phyloP scores from a whole-genome alignment of 2,113 vertebrate genomes.

The Phycodurus eques region DNA sequence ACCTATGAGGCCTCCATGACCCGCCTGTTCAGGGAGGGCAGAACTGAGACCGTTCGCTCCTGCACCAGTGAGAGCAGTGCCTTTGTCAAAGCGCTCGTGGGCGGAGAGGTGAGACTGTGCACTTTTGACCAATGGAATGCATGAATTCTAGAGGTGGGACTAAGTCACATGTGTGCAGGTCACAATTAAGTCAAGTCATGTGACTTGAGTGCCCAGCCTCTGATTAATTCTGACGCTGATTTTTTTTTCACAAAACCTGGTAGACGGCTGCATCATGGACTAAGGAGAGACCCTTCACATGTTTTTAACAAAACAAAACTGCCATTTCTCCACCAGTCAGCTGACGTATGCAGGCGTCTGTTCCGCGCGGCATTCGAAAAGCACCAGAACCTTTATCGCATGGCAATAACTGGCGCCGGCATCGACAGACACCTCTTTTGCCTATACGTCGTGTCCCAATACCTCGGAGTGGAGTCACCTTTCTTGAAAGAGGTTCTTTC shows the following conservation, averaged over 20 bases:
- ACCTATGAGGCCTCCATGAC: constrained; percentile 88
- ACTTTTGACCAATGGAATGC: not conserved
- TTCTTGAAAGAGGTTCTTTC: constrained; percentile 77
- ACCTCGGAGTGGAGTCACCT: constrained; percentile 77
- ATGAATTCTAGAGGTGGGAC: not conserved
- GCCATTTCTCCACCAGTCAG: constrained; percentile 55
- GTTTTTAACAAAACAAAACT: not conserved
- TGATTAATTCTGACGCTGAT: too few relatives aligned
- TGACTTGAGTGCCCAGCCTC: too few relatives aligned
- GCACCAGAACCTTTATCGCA: constrained; percentile 80
- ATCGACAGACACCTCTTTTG: constrained; percentile 86
- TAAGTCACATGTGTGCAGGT: not conserved
- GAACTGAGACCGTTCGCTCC: constrained; percentile 84
- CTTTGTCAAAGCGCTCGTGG: constrained; percentile 78
- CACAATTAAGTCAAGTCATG: too few relatives aligned
- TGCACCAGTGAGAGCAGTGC: constrained; percentile 77
- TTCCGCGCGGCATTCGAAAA: constrained; percentile 77
- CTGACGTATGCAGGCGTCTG: constrained; percentile 73
- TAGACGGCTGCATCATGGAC: not conserved
- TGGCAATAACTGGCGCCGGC: constrained; percentile 81
- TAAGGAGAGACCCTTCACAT: not conserved
- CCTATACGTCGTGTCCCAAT: constrained; percentile 82
- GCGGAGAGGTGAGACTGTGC: constrained; percentile 60
- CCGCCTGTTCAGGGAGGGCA: constrained; percentile 83
- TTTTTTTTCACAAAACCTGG: too few relatives aligned